Conservation (phyloP, 35 echinoderm and acorn worm species). For the Acanthaster planci region DNA sequence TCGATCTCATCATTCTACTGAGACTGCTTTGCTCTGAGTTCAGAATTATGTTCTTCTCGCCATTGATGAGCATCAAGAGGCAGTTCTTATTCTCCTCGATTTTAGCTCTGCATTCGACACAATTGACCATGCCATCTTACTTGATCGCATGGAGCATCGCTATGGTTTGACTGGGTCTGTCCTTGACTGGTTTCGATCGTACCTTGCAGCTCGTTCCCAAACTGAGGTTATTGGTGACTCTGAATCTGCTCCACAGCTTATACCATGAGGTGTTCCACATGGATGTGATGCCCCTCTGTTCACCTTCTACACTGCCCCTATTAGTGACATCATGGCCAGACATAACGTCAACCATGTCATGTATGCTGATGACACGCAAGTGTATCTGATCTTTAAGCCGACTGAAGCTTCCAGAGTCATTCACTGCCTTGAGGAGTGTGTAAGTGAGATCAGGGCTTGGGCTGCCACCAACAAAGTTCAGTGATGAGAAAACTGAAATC, state of each 20-base stretch:
- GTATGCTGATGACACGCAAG: too few relatives aligned
- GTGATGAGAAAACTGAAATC: too few relatives aligned
- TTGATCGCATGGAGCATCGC: not conserved
- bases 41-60: slow-evolving; percentile 60
- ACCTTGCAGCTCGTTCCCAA: not conserved
- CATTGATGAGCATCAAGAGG: slow-evolving; percentile 57
- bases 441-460: not conserved
- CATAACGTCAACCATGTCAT: too few relatives aligned
- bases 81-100: slow-evolving; percentile 60
- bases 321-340: slow-evolving; percentile 10
- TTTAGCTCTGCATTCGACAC: slow-evolving; percentile 82
- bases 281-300: slow-evolving; percentile 25
- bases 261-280: slow-evolving; percentile 26
- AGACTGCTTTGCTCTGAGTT: slow-evolving; percentile 67
- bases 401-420: not conserved
- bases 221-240: not conserved
- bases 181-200: slow-evolving; percentile 26
- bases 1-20: slow-evolving; percentile 44
- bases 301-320: slow-evolving; percentile 14
- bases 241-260: slow-evolving; percentile 6
- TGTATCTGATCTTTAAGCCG: too few relatives aligned
- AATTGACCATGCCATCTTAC: slow-evolving; percentile 28
- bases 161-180: not conserved
- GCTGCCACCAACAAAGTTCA: not conserved
- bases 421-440: not conserved